A percentile compares a stretch with the other conserved stretches of the same genome.
Conservation (phyloP, 2,888 invertebrate genomes). For the Tuberolachnus salignus region DNA sequence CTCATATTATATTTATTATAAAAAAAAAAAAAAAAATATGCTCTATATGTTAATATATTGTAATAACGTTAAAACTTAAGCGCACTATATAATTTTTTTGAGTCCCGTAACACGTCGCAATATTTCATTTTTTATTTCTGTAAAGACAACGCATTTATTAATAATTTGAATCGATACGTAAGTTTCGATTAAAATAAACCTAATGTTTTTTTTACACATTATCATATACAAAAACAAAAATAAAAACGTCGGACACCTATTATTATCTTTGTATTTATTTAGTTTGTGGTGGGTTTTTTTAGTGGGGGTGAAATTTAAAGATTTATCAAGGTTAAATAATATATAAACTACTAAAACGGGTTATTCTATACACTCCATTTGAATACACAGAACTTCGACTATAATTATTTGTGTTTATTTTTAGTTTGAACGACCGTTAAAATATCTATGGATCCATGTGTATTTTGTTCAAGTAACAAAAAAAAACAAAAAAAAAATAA, state of each 20-base stretch:
- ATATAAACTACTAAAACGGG: conserved; percentile 4
- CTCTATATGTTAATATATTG: neutral
- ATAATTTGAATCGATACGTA: conserved; percentile 8
- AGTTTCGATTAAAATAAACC: neutral
- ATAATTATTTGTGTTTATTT: neutral
- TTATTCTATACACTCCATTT: conserved; percentile 14
- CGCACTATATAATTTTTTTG: neutral
- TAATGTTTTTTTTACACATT: conserved; percentile 15
- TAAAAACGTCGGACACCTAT: neutral
- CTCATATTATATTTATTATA: neutral
- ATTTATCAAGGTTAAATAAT: conserved; percentile 22
- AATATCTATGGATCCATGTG: too few relatives aligned
- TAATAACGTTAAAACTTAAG: neutral
- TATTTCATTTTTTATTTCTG: neutral
- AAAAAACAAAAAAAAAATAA: too few relatives aligned
- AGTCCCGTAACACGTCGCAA: neutral
- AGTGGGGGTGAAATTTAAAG: neutral
- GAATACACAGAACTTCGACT: conserved; percentile 7
- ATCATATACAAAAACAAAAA: too few relatives aligned
- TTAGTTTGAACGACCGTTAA: neutral
- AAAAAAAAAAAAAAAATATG: neutral
- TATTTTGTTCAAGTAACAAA: too few relatives aligned
- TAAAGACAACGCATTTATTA: neutral
- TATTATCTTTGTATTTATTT: neutral
- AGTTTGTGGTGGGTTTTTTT: neutral